Percentiles rank a stretch among this genome's conserved stretches.
These are phyloP conservation scores for Dicrurus megarhynchus DNA, from an alignment of 2,113 vertebrate species.

Conservation along the genomic window DNA sequence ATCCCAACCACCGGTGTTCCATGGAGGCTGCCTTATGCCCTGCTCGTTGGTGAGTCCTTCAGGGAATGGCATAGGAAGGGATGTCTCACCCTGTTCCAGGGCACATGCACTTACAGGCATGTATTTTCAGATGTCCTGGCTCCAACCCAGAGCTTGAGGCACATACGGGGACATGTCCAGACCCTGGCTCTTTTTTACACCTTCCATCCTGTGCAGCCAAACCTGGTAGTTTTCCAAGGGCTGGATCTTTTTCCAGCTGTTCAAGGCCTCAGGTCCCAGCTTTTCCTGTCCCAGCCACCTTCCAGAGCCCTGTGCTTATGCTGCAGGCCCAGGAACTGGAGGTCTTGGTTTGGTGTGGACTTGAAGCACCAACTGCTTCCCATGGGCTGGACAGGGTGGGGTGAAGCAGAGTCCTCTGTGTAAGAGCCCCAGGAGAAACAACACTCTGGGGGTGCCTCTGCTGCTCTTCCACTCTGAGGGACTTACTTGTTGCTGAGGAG, in stretches of 20 bases:
- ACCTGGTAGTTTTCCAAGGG: background rate
- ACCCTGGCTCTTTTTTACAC: background rate
- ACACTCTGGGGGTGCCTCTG: rapidly evolving
- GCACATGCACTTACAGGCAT: rapidly evolving
- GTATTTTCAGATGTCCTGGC: background rate
- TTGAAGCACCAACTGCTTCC: background rate
- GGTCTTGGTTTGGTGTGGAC: background rate
- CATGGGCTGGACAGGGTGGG: background rate
- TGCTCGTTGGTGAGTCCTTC: background rate
- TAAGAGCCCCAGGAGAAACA: background rate
- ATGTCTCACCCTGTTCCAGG: background rate
- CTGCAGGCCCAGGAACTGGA: background rate
- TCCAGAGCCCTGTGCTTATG: background rate
- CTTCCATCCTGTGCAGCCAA: background rate
- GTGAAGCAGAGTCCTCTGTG: background rate
- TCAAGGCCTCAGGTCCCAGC: background rate
- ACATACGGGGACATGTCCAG: rapidly evolving
- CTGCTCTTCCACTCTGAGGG: background rate
- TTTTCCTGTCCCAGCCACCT: background rate
- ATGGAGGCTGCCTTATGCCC: rapidly evolving
- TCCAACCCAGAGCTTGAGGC: background rate
- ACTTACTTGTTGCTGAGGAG: background rate
- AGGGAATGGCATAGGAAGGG: background rate
- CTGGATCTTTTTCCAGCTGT: background rate
- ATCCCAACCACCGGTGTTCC: background rate